Conservation (phyloP, 2,797 vertebrate genomes). For the Esox masquinongy region DNA sequence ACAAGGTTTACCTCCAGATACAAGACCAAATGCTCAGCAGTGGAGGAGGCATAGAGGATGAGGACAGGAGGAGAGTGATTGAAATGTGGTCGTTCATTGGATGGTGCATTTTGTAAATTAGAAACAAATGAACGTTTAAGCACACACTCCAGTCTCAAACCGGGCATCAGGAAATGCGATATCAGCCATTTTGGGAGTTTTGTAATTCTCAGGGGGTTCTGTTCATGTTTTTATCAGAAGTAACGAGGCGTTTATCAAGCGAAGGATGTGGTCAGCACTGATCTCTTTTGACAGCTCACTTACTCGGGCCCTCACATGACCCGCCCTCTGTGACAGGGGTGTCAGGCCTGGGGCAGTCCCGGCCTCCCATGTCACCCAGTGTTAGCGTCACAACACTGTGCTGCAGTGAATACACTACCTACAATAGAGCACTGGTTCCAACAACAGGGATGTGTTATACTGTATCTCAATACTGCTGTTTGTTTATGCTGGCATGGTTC, state of each 20-base stretch:
- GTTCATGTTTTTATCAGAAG: slow-evolving; percentile 23
- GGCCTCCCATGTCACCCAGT: slow-evolving; percentile 64
- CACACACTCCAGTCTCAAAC: too few relatives aligned
- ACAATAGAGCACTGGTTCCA: slow-evolving; percentile 54
- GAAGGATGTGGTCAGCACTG: slow-evolving; percentile 60
- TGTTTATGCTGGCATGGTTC: neutral
- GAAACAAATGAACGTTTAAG: too few relatives aligned
- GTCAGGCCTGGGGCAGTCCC: slow-evolving; percentile 61
- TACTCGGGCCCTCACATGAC: slow-evolving; percentile 61
- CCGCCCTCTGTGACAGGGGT: slow-evolving; percentile 43
- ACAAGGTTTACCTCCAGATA: neutral
- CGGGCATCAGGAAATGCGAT: neutral
- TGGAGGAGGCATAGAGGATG: neutral
- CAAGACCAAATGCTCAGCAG: neutral
- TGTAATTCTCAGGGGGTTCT: neutral
- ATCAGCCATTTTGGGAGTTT: neutral
- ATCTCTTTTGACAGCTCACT: slow-evolving; percentile 70
- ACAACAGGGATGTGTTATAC: slow-evolving; percentile 45
- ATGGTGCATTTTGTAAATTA: too few relatives aligned
- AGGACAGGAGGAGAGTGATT: too few relatives aligned
- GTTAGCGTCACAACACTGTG: slow-evolving; percentile 70
- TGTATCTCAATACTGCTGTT: slow-evolving; percentile 8
- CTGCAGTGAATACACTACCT: slow-evolving; percentile 63
- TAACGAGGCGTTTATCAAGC: slow-evolving; percentile 61
- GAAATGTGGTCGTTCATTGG: too few relatives aligned